phyloP scores from a whole-genome alignment of 2,113 vertebrate species.

The Python bivittatus region DNA sequence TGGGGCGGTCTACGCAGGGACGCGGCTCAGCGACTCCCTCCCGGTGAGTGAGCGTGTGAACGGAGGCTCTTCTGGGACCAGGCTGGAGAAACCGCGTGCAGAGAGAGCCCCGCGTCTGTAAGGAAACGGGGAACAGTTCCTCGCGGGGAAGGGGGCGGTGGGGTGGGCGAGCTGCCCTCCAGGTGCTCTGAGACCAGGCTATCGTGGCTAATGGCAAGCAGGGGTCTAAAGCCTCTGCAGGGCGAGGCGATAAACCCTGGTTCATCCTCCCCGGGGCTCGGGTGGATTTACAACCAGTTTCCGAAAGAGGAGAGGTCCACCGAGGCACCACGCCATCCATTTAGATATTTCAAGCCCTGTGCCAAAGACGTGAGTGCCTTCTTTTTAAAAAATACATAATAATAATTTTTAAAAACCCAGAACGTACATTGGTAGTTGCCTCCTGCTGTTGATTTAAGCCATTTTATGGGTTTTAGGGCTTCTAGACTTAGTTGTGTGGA shows the following conservation, averaged over 20 bases:
- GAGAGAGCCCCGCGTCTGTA: not conserved
- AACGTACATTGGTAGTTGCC: not conserved
- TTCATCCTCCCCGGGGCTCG: not conserved
- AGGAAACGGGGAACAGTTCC: not conserved
- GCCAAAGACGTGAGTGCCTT: not conserved
- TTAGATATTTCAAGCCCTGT: not conserved
- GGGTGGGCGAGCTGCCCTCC: not conserved
- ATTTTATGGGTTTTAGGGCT: not conserved
- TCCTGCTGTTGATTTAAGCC: not conserved
- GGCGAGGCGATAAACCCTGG: not conserved
- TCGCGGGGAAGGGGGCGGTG: not conserved
- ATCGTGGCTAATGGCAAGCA: not conserved
- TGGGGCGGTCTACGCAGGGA: conserved; percentile 64
- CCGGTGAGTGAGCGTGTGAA: conserved; percentile 45
- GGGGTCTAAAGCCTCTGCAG: not conserved
- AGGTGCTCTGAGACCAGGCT: not conserved
- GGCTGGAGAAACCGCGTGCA: not conserved
- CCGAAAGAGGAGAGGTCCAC: not conserved
- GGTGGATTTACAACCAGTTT: not conserved
- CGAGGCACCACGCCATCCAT: not conserved
- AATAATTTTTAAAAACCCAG: not conserved
- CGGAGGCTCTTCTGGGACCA: not conserved
- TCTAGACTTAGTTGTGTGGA: not conserved
- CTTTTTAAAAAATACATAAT: not conserved
- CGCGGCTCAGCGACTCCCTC: conserved; percentile 53